phyloP scores from a whole-genome alignment of 2,797 vertebrate genomes.

The Rallus crepitans region DNA sequence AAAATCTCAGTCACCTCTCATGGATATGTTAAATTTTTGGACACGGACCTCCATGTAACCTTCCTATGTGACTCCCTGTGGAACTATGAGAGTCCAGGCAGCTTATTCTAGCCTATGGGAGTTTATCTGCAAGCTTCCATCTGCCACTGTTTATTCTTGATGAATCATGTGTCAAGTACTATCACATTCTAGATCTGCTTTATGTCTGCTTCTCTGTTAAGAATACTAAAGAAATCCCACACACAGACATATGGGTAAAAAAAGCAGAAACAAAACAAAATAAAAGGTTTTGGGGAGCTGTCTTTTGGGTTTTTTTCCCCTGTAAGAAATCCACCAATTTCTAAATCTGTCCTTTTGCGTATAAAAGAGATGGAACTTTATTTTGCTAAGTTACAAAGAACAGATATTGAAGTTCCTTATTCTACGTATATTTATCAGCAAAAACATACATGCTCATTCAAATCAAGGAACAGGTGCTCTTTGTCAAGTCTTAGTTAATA shows the following conservation, averaged over 20 bases:
- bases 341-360: background rate
- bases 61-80: background rate
- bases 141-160: constrained; percentile 16
- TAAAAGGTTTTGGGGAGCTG: background rate
- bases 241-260: background rate
- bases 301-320: background rate
- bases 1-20: background rate
- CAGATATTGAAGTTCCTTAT: background rate
- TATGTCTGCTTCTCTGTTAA: constrained; percentile 1
- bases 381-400: background rate
- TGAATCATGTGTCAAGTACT: background rate
- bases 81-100: background rate
- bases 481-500: background rate
- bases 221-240: background rate
- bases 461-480: background rate
- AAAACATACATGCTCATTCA: background rate
- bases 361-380: background rate
- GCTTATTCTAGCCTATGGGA: background rate
- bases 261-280: background rate
- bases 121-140: constrained; percentile 8
- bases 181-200: constrained; percentile 3
- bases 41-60: background rate
- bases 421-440: background rate
- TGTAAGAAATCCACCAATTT: background rate
- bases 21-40: background rate